phyloP scores from a whole-genome alignment of 2,888 invertebrate species.

The Drosophila koepferae region DNA sequence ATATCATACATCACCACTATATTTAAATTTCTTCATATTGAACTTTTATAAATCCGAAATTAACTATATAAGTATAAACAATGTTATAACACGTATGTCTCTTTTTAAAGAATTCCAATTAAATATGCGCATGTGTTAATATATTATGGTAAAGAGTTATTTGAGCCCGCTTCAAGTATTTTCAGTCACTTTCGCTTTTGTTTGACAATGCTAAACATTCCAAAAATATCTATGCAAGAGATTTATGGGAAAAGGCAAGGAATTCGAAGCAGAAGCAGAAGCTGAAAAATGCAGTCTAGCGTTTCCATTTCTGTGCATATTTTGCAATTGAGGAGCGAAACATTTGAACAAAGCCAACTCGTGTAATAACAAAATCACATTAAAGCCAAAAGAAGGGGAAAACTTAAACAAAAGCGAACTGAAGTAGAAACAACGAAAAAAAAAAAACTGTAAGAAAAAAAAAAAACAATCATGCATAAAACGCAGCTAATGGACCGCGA shows the following conservation, averaged over 20 bases:
- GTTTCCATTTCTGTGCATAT: slow-evolving; percentile 7
- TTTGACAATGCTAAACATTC: slow-evolving; percentile 10
- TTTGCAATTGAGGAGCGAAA: slow-evolving; percentile 12
- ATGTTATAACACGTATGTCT: background rate
- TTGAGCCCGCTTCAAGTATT: background rate
- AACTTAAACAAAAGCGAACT: slow-evolving; percentile 12
- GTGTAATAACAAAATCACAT: slow-evolving; percentile 15
- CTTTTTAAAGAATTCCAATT: background rate
- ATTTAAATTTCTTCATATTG: background rate
- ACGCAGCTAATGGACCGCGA: slow-evolving; percentile 38
- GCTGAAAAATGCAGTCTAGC: slow-evolving; percentile 13
- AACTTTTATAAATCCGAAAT: background rate
- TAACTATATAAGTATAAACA: background rate
- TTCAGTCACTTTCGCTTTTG: slow-evolving; percentile 6
- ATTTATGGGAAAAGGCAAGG: slow-evolving; percentile 12
- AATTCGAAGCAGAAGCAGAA: slow-evolving; percentile 2
- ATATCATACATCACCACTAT: background rate
- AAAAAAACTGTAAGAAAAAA: background rate
- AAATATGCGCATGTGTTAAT: slow-evolving; percentile 1
- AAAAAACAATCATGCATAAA: slow-evolving; percentile 43
- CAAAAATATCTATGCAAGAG: slow-evolving; percentile 2
- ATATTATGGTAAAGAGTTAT: background rate
- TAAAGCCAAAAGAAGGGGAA: slow-evolving; percentile 6
- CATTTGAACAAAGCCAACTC: slow-evolving; percentile 19
- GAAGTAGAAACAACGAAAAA: background rate